Evolutionary conservation across 2,113 vertebrate species (phyloP).

Genomic region (Uropsilus gracilis): DNA sequence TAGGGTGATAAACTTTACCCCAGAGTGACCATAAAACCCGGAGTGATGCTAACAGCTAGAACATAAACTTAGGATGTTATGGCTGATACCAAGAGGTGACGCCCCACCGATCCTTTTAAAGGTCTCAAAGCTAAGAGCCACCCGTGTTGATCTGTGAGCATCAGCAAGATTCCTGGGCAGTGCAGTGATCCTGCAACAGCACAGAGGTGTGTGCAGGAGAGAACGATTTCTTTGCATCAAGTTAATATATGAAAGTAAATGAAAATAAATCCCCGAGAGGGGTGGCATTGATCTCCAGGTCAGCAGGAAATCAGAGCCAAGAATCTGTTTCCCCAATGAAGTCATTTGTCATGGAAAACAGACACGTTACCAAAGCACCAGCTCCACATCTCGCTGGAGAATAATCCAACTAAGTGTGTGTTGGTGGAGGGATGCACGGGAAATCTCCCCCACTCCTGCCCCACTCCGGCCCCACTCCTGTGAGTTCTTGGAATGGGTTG

Average conservation of each 20-base stretch:
- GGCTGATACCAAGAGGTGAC: background rate
- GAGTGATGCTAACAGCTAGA: conserved; percentile 48
- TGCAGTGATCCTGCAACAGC: background rate
- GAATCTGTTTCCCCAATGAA: conserved; percentile 26
- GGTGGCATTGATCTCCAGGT: conserved; percentile 4
- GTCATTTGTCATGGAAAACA: conserved; percentile 33
- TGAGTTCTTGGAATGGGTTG: background rate
- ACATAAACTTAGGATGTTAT: conserved; percentile 43
- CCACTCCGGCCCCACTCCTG: background rate
- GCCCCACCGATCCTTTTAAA: too few species aligned
- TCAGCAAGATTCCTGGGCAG: background rate
- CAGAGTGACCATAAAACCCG: conserved; percentile 51
- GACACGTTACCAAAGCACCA: background rate
- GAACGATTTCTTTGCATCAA: conserved; percentile 33
- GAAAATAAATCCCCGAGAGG: conserved; percentile 7
- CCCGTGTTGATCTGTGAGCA: background rate
- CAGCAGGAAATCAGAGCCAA: conserved; percentile 9
- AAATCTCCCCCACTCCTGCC: background rate
- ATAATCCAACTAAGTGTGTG: background rate
- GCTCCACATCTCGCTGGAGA: background rate
- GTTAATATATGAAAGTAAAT: conserved; percentile 56
- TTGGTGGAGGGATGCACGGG: background rate
- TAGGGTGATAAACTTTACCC: conserved; percentile 52
- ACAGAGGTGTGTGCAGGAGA: background rate
- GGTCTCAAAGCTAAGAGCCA: too few species aligned